Evolutionary conservation across 1,140 invertebrate species (phyloP), one percentile per base, ranked within the genome.

Genomic region (Magallana gigas): DNA sequence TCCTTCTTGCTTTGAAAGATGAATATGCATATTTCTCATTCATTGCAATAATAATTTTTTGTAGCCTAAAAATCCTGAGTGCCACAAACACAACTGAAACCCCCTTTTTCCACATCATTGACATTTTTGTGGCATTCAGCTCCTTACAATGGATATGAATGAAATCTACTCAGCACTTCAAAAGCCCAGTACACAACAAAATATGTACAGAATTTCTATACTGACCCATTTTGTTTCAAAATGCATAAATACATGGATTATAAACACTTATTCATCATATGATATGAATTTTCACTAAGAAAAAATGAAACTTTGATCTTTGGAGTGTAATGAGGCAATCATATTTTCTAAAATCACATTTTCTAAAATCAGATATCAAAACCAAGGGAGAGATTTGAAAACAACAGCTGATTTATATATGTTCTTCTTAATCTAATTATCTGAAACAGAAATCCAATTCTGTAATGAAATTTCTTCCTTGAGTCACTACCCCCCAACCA

Each of bases 81-180:
- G 18, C 23, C 36, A 76, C 23, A 23, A n/a, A 64, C 68, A 76
- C 36, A 29, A 12, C 12, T 29, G 1, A 29, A 29, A 12, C 9
- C 18, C 9, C 18, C 18, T 18, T 76, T 23, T 76, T 23, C 23
- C 23, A 76, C 68, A 76, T 76, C 11, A 29, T 29, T 3, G 36
- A 76, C 68, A 76, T 76, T 76, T 76, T 76, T 76, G 68, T 76
- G 68, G 68, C 23, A 76, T 29, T 12, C 68, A 23, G 12, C 23
- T 29, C 18, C 68, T 76, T 76, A 76, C 68, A 76, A 18, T 29
- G 68, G 29, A 36, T 23, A 76, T 76, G 68, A 76, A 76, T 76
- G 68, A 76, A 76, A 76, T 9, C 23, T 36, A 29, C 23, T 76
- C 68, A 36, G 8, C 68, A 76, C 23, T 76, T 29, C 23, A 76